Evolutionary conservation across 2,113 vertebrate genomes (phyloP), one percentile per base, ranked within the genome.

Genomic region (Indicator maculatus): DNA sequence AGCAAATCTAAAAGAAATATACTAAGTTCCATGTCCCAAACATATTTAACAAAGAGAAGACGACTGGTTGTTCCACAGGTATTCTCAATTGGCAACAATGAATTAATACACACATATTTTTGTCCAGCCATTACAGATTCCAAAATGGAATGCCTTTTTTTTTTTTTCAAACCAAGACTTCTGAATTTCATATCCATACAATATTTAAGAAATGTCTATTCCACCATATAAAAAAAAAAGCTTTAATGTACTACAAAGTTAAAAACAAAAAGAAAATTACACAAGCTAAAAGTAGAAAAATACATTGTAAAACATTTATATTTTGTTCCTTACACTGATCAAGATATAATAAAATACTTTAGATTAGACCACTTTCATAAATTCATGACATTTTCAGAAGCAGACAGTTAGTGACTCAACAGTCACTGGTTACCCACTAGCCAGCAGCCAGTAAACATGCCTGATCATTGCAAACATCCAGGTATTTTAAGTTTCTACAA

Each of bases 271-370:
- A 93, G 86, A 95, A 96, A 96, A 97, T 88, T 80, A 93, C 90
- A 96, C 83, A 93, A 97, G 97, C 94, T 93, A 92, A 89, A 90
- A 96, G 94, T 98, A 98, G 97, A 98, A 98, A 97, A 98, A 97
- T 97, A 97, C 94, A 95, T 55, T 69, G 52, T 88, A 91, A 96
- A 88, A 93, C 90, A 86, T 89, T 95, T 83, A 81, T 94, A 92
- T 41, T 85, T 88, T 95, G 93, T 93, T 96, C 80, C 95, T 97
- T 97, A 97, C 88, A 95, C 82, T 91, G 90, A 92, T 91, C 33
- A 47, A 89, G 93, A 82, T 90, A 93, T 77, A 74, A 96, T 72
- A 91, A 95, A 93, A 94, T 84, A 91, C 70, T 94, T 96, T 92
- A 83, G 93, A 84, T 93, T 93, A 90, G 78, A 96, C 38, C 79